Evolutionary conservation across 2,113 vertebrate genomes (phyloP).

Genomic region (Lipophrys pholis): DNA sequence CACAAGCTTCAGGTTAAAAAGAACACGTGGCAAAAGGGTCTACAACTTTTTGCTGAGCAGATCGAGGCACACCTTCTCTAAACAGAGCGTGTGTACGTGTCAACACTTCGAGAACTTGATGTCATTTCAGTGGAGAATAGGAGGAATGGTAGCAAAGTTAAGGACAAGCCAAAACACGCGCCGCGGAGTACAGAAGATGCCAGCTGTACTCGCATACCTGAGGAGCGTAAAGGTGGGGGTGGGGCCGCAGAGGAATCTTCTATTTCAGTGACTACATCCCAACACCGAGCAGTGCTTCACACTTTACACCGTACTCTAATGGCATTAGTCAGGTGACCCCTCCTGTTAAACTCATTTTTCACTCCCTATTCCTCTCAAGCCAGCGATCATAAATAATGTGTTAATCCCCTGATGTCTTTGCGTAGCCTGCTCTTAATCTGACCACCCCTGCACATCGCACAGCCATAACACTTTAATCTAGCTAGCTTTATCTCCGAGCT

Average conservation of each 20-base stretch:
- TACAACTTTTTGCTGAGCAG: conserved; percentile 15
- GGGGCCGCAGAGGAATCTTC: conserved; percentile 20
- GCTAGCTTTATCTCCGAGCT: conserved; percentile 32
- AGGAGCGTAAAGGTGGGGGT: conserved; percentile 55
- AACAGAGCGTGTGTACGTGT: neutral
- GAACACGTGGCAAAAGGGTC: conserved; percentile 19
- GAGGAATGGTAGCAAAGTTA: conserved; percentile 24
- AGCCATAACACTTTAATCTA: conserved; percentile 27
- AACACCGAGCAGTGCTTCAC: no score
- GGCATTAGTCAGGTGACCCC: no score
- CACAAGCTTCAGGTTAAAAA: conserved; percentile 48
- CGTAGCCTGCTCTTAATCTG: conserved; percentile 13
- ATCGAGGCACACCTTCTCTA: neutral
- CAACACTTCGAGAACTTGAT: neutral
- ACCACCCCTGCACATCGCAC: conserved; percentile 8
- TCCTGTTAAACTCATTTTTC: neutral
- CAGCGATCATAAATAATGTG: neutral
- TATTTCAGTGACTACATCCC: neutral
- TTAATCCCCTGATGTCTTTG: conserved; percentile 42
- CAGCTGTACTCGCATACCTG: conserved; percentile 72
- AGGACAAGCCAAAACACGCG: conserved; percentile 66
- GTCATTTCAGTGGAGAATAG: neutral
- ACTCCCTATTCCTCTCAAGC: neutral
- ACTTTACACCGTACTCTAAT: no score
- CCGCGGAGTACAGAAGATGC: conserved; percentile 40